These are phyloP conservation scores for Matsumurasca onukii DNA, from an alignment of 1,140 invertebrate genomes.

Conservation along the genomic window DNA sequence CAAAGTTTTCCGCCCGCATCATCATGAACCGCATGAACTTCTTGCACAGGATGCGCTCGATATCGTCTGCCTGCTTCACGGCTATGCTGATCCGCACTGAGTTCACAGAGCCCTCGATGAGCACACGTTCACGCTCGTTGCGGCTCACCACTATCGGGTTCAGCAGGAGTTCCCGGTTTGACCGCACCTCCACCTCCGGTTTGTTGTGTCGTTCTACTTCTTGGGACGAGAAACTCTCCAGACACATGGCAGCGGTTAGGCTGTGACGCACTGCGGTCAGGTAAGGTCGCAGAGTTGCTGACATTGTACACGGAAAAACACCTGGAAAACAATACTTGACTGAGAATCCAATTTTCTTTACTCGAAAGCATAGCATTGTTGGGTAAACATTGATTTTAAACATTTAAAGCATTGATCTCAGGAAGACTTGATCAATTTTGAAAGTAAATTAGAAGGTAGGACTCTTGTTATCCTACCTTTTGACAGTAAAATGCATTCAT, in stretches of 20 bases:
- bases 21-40: slow-evolving; percentile 99
- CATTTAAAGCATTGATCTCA: no score
- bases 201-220: slow-evolving; percentile 99
- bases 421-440: no score
- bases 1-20: slow-evolving; percentile 99
- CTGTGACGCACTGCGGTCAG: slow-evolving; percentile 95
- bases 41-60: slow-evolving; percentile 98
- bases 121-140: slow-evolving; percentile 97
- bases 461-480: no score
- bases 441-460: no score
- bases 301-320: no score
- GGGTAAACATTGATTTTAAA: no score
- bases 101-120: slow-evolving; percentile 91
- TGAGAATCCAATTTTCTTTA: no score
- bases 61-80: slow-evolving; percentile 96
- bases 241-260: slow-evolving; percentile 96
- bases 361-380: no score
- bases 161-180: slow-evolving; percentile 92
- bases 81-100: slow-evolving; percentile 94
- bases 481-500: no score
- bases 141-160: slow-evolving; percentile 96
- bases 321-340: no score
- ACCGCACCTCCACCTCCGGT: slow-evolving; percentile 96
- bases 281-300: slow-evolving; percentile 95
- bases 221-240: slow-evolving; percentile 98